Base-by-base conservation (phyloP, 2,888 invertebrate species). In the Megamerina dolium region DNA sequence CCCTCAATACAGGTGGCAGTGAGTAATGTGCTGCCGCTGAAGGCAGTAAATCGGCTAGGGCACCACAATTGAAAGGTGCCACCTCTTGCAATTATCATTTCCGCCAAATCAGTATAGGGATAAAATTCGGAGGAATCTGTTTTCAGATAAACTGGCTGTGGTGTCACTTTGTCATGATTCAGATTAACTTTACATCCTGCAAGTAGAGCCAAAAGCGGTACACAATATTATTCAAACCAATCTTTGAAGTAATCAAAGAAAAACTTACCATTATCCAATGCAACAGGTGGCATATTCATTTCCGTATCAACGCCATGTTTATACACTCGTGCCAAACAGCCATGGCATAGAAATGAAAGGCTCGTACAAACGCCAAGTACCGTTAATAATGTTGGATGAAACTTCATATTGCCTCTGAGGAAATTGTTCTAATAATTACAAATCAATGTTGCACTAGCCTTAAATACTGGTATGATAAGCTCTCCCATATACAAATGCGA, bases 111-210 rank as follows among this genome's bases (percentile, higher is more conserved):
- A 3, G 55, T 53, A 42, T 63, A 69, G 13, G 62, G 57, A 44
- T 66, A 56, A 14, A 69, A 53, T 2, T 54, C 52, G n/a, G 52
- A 54, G 10, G 65, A 60, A 5, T 73, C 63, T 2, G 73, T 64
- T 43, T 65, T 66, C 5, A 82, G 54, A 48, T 77, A 74, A 14
- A 83, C 71, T 0, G 82, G 80, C 56, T 81, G 79, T 0, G 80
- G 81, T 34, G 77, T 52, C 5, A 52, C 58, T 20, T 67, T 45
- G n/a, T 56, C 58, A 45, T 58, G 50, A n/a, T 59, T 56, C 38
- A 67, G 55, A 8, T 52, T 52, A 13, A 67, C 54, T 35, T 43
- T 55, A 43, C 66, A 64, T 13, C 39, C 64, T 64, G 17, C 12
- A 18, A 12, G 12, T 6, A 18, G n/a, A 35, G 20, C 17, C 13